These are phyloP conservation scores for Drosophila nr. perissopoda DNA, from an alignment of 2,888 invertebrate genomes.

Conservation along the genomic window DNA sequence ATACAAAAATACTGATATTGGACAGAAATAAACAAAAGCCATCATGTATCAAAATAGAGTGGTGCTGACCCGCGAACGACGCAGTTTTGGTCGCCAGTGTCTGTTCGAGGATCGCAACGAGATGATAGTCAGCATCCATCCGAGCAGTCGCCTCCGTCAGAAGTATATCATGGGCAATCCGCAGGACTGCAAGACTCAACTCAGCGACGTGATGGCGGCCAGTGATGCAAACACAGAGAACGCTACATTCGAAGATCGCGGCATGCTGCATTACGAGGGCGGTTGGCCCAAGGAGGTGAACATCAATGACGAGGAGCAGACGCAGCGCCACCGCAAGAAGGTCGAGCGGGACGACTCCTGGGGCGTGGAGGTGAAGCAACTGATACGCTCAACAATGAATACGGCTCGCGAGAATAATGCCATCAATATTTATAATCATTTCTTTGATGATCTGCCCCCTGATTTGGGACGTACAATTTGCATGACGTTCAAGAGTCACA, in stretches of 20 bases:
- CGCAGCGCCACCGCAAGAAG: slow-evolving; percentile 90
- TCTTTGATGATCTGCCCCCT: slow-evolving; percentile 87
- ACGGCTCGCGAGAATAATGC: slow-evolving; percentile 89
- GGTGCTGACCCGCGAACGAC: slow-evolving; percentile 86
- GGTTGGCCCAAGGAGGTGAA: slow-evolving; percentile 93
- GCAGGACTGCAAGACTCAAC: slow-evolving; percentile 87
- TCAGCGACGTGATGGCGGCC: slow-evolving; percentile 85
- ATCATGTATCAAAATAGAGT: slow-evolving; percentile 71
- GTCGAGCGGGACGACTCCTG: slow-evolving; percentile 92
- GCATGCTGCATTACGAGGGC: slow-evolving; percentile 91
- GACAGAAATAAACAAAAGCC: neutral
- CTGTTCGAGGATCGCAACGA: slow-evolving; percentile 89
- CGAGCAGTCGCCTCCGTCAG: slow-evolving; percentile 86
- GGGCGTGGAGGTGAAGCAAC: slow-evolving; percentile 86
- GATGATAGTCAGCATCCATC: slow-evolving; percentile 87
- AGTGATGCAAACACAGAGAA: slow-evolving; percentile 81
- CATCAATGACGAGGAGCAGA: slow-evolving; percentile 88
- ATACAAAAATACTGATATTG: neutral
- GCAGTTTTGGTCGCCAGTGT: slow-evolving; percentile 90
- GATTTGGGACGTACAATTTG: slow-evolving; percentile 85
- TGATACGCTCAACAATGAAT: slow-evolving; percentile 59
- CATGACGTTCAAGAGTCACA: slow-evolving; percentile 87
- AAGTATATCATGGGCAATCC: slow-evolving; percentile 87
- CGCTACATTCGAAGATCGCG: slow-evolving; percentile 83
- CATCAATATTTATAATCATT: slow-evolving; percentile 91